phyloP scores from a whole-genome alignment of 2,797 vertebrate genomes.

The Ibycter americanus region DNA sequence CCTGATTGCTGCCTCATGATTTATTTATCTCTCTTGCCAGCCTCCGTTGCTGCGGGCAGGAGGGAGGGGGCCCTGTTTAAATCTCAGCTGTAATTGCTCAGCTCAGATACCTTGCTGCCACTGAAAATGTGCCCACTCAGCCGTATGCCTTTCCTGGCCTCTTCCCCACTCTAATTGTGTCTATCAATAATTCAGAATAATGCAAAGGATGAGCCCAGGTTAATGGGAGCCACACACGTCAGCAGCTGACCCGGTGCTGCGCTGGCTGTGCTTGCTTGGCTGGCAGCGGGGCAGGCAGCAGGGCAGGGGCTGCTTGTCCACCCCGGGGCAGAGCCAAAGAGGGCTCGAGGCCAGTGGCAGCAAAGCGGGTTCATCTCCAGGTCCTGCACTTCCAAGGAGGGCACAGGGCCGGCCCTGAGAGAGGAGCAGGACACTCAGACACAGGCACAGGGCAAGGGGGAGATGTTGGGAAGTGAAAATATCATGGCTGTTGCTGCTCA shows the following conservation, averaged over 20 bases:
- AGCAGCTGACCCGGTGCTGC: neutral
- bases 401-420: accelerated
- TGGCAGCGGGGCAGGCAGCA: neutral
- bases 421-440: neutral
- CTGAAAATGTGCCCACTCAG: constrained; percentile 50
- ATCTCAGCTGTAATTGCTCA: constrained; percentile 4
- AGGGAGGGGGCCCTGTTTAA: neutral
- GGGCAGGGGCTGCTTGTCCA: neutral
- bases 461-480: neutral
- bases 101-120: constrained; percentile 8
- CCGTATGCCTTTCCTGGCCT: constrained; percentile 31
- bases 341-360: neutral
- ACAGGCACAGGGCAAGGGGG: accelerated
- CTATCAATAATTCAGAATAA: constrained; percentile 42
- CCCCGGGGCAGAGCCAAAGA: accelerated
- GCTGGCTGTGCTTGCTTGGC: neutral
- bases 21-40: constrained; percentile 6
- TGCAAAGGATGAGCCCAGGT: constrained; percentile 14
- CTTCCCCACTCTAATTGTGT: constrained; percentile 28
- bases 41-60: neutral
- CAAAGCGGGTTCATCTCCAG: accelerated
- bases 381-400: neutral
- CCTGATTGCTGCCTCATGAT: neutral
- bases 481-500: neutral
- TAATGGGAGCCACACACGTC: constrained; percentile 14